These are phyloP conservation scores for Sebastiscus tertius DNA, from an alignment of 2,797 vertebrate genomes.

Conservation along the genomic window DNA sequence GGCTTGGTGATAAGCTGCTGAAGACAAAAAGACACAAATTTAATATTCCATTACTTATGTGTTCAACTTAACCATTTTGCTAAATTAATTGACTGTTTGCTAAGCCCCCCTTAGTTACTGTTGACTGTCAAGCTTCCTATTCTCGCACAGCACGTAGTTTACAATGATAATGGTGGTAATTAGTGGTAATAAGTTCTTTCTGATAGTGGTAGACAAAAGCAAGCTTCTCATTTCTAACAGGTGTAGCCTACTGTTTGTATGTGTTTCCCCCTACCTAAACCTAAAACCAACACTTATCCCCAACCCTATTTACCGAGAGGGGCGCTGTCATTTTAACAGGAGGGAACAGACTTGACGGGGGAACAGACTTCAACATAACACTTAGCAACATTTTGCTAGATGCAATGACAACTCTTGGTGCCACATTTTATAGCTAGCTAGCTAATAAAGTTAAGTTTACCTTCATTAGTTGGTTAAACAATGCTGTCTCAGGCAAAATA, in stretches of 20 bases:
- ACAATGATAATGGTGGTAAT: background rate
- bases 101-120: background rate
- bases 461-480: background rate
- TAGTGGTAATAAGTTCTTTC: background rate
- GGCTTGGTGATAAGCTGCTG: constrained; percentile 88
- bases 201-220: background rate
- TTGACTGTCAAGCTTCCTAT: background rate
- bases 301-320: too few species aligned
- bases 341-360: background rate
- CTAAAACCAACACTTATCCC: too few species aligned
- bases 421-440: background rate
- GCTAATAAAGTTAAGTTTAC: background rate
- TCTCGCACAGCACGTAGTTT: background rate
- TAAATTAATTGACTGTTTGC: background rate
- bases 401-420: background rate
- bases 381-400: background rate
- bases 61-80: background rate
- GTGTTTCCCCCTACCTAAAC: background rate
- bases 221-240: background rate
- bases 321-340: background rate
- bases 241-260: background rate
- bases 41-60: background rate
- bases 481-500: too few species aligned
- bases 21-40: constrained; percentile 43
- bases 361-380: fast-evolving